Base-by-base conservation (phyloP, 2,888 invertebrate species). In the Sisyra nigra region DNA sequence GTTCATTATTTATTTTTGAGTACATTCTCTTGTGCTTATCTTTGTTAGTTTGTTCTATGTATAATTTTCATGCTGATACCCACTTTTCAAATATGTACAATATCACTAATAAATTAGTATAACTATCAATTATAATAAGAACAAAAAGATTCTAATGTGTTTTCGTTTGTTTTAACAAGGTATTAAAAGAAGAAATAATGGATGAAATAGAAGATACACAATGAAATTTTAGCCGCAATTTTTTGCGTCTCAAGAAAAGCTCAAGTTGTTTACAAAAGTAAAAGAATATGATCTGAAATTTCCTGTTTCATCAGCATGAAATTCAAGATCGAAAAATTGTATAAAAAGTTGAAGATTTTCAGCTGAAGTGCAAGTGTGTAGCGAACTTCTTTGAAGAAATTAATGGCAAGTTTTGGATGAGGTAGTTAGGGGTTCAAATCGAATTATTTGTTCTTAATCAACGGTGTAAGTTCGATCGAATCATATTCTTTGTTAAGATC, bases 121-220 rank as follows among this genome's bases (percentile, higher is more conserved):
- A 37, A 37, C 17, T 19, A 37, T 11, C 13, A 34, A 32, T n/a
- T 17, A 31, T 33, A 11, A 34, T 19, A 30, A 35, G 19, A 33
- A 19, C 17, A 34, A 41, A 42, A 42, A 31, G 15, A 69, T 66
- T 70, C 72, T 73, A 73, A 73, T 72, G 63, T 68, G 69, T 67
- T 72, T 73, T 80, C 79, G 78, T 76, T 79, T 79, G 79, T 75
- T 77, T 80, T 78, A 76, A 60, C 72, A 80, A 80, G 80, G 80
- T 77, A 75, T 76, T 76, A 76, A 78, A 77, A 76, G 76, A 79
- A 77, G 80, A 79, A 76, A 76, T 76, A 74, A 77, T 75, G 80
- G 80, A 78, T 80, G 32, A 33, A 34, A 41, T 17, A 14, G 32
- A 41, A 33, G 33, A 41, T 33, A 31, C 29, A 40, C 11, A 40